Base-by-base conservation (phyloP, 64 coral and sea anemone species). In the Montipora efflorescens region DNA sequence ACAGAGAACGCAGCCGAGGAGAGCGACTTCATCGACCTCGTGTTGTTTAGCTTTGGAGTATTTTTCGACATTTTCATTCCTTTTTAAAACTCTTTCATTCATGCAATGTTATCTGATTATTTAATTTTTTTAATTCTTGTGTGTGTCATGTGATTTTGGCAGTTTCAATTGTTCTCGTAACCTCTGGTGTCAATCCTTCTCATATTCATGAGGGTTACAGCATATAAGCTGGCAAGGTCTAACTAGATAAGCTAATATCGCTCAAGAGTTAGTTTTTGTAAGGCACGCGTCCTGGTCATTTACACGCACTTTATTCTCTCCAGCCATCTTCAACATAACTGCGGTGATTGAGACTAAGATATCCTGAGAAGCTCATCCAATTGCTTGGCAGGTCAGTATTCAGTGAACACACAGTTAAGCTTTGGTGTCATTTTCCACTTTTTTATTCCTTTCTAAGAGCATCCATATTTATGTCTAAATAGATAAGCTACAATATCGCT, bases 101-200 rank as follows among this genome's bases (percentile, higher is more conserved):
- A 36, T 2, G 36, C 36, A 36, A 36, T 2, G 36, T 36, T 36
- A 36, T 36, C 36, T 36, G 36, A 36, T 64, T 4, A 11, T 14
- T 46, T 74, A 16, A 25, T 59, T 18, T 58, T 44, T 19, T 15
- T 8, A 90, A 85, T 70, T 64, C 61, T 64, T 90, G 93, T 88
- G 91, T 87, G 91, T 85, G 93, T 79, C 79, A 75, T 62, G 77
- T 86, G 90, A 79, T 90, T 95, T 86, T 84, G 88, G 79, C 81
- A 90, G 80, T 52, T 85, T 50, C 47, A 90, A 90, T 91, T 86
- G 88, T 90, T 90, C 50, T 16, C 11, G 9, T 67, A 76, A 88
- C 67, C 47, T 52, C 55, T 50, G 4, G 76, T 62, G 76, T 66
- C 83, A 90, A 95, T 85, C 93, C 88, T 84, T 90, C 90, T 95